phyloP scores from a whole-genome alignment of 2,113 vertebrate genomes.

The Vimba vimba region DNA sequence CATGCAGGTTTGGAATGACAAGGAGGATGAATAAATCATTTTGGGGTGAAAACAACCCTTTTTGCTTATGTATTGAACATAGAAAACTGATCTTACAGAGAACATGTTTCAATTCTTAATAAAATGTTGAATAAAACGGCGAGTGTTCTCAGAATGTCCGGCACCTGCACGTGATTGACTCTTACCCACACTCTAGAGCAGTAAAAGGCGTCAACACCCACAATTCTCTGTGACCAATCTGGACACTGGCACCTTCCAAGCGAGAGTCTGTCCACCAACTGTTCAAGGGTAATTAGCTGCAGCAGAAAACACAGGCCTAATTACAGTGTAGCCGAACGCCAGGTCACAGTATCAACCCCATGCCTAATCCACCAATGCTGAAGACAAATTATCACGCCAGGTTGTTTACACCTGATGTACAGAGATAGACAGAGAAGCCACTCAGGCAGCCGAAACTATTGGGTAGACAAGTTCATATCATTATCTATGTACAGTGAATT shows the following conservation, averaged over 20 bases:
- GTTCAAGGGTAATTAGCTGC: constrained; percentile 48
- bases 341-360: constrained; percentile 30
- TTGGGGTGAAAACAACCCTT: neutral
- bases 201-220: constrained; percentile 20
- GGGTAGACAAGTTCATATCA: constrained; percentile 6
- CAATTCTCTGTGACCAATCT: constrained; percentile 46
- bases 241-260: constrained; percentile 40
- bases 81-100: neutral
- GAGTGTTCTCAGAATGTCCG: neutral
- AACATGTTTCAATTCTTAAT: neutral
- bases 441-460: neutral
- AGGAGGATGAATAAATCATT: neutral
- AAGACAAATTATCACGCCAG: constrained; percentile 40
- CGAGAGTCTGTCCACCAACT: constrained; percentile 39
- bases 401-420: constrained; percentile 40
- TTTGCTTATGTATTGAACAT: neutral
- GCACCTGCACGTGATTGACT: constrained; percentile 12
- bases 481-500: constrained; percentile 31
- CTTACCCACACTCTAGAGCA: constrained; percentile 7
- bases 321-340: constrained; percentile 38
- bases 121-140: neutral
- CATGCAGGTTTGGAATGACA: neutral
- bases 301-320: constrained; percentile 34
- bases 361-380: constrained; percentile 7
- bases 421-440: neutral